Evolutionary conservation across 1,140 invertebrate genomes (phyloP).

Genomic region (Trichonephila clavata): DNA sequence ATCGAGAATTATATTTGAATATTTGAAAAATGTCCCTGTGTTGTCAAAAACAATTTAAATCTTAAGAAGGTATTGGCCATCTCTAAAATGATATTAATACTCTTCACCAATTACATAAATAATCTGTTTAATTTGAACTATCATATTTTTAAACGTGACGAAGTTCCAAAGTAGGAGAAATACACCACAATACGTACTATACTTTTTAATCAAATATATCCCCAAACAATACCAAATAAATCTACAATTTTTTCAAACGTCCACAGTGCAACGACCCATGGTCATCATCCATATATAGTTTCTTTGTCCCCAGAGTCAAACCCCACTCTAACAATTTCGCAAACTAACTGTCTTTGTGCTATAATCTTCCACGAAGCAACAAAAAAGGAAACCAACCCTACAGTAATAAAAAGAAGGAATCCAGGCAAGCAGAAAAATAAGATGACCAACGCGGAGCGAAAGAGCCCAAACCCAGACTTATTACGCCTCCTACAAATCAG

Average conservation of each 20-base stretch:
- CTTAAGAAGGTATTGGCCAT: too few relatives aligned
- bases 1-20: too few relatives aligned
- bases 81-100: too few relatives aligned
- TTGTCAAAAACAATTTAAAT: too few relatives aligned
- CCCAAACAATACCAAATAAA: neutral
- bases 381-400: neutral
- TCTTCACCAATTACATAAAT: too few relatives aligned
- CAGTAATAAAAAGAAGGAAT: neutral
- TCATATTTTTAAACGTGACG: too few relatives aligned
- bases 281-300: neutral
- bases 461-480: conserved; percentile 8
- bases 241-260: neutral
- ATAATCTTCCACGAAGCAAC: neutral
- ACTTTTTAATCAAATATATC: too few relatives aligned
- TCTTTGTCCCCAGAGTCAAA: neutral
- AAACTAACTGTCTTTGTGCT: neutral
- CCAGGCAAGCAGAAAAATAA: neutral
- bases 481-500: conserved; percentile 4
- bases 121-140: too few relatives aligned
- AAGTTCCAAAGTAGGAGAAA: too few relatives aligned
- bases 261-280: neutral
- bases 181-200: too few relatives aligned
- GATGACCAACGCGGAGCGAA: neutral
- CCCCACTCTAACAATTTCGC: neutral
- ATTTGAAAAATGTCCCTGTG: too few relatives aligned